Percentiles rank a stretch among this genome's conserved stretches.
Evolutionary conservation across 37 sponge, comb jelly and placozoan genomes (phyloP).

Genomic region (Ephydatia muelleri): DNA sequence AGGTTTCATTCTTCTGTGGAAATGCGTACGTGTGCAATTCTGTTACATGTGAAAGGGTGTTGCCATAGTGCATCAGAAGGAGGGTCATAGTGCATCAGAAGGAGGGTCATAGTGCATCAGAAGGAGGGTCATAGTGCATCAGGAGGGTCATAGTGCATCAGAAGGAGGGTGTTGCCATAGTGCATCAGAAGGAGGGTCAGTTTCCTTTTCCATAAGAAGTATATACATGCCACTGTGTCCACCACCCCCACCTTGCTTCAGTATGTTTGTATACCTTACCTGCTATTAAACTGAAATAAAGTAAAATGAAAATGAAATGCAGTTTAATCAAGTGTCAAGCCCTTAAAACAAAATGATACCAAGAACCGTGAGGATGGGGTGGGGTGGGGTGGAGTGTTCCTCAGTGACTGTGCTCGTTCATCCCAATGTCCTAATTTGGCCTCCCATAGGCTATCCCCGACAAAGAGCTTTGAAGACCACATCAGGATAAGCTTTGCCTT

Average conservation of each 20-base stretch:
- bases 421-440: neutral
- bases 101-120: too few relatives aligned
- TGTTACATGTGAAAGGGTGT: neutral
- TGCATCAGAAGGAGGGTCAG: neutral
- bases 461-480: slow-evolving; percentile 35
- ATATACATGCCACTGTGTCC: too few relatives aligned
- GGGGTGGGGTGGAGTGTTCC: neutral
- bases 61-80: neutral
- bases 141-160: too few relatives aligned
- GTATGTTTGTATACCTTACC: too few relatives aligned
- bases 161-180: neutral
- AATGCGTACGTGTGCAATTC: slow-evolving; percentile 9
- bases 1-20: slow-evolving; percentile 10
- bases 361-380: too few relatives aligned
- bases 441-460: slow-evolving; percentile 26
- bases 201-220: neutral
- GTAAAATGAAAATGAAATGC: too few relatives aligned
- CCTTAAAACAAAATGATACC: too few relatives aligned
- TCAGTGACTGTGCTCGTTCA: neutral
- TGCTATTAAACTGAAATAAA: too few relatives aligned
- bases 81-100: neutral
- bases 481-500: slow-evolving; percentile 51
- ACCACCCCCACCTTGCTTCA: too few relatives aligned
- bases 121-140: too few relatives aligned
- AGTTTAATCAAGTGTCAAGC: too few relatives aligned